Evolutionary conservation across 2,888 invertebrate species (phyloP).

Genomic region (Caenorhabditis afra): DNA sequence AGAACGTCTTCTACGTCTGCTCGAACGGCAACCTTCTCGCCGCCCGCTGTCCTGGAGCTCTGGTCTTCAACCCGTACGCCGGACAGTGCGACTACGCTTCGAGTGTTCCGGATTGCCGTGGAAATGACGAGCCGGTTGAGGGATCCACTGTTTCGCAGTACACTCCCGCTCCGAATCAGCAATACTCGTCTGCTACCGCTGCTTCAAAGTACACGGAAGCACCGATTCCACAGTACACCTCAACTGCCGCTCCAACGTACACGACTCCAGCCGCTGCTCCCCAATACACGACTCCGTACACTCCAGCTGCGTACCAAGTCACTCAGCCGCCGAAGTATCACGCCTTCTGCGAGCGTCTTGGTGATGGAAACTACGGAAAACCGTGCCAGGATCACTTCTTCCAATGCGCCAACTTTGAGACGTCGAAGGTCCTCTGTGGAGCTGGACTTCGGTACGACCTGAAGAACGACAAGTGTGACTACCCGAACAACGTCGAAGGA

Average conservation of each 20-base stretch:
- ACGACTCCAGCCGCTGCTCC: background rate
- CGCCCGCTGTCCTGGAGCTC: conserved; percentile 51
- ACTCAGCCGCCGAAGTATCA: conserved; percentile 20
- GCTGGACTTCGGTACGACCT: conserved; percentile 67
- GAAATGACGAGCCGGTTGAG: conserved; percentile 1
- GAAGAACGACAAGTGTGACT: conserved; percentile 60
- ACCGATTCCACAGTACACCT: background rate
- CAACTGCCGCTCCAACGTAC: conserved; percentile 14
- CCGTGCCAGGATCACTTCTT: conserved; percentile 54
- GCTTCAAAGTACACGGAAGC: conserved; percentile 8
- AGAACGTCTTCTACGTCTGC: conserved; percentile 56
- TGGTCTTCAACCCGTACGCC: conserved; percentile 63
- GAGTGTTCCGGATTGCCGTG: conserved; percentile 39
- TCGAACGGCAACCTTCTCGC: conserved; percentile 30
- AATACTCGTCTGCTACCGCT: conserved; percentile 10
- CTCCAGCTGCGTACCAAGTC: conserved; percentile 10
- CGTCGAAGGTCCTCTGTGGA: conserved; percentile 61
- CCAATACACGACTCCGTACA: too few species aligned
- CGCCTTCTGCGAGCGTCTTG: conserved; percentile 59
- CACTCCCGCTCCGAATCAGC: background rate
- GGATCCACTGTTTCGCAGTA: conserved; percentile 1
- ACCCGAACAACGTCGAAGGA: conserved; percentile 60
- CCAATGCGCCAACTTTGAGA: conserved; percentile 52
- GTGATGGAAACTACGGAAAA: conserved; percentile 60
- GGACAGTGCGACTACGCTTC: conserved; percentile 62